phyloP scores from a whole-genome alignment of 2,888 invertebrate species.

The Imbricaverruca yamaguchii region DNA sequence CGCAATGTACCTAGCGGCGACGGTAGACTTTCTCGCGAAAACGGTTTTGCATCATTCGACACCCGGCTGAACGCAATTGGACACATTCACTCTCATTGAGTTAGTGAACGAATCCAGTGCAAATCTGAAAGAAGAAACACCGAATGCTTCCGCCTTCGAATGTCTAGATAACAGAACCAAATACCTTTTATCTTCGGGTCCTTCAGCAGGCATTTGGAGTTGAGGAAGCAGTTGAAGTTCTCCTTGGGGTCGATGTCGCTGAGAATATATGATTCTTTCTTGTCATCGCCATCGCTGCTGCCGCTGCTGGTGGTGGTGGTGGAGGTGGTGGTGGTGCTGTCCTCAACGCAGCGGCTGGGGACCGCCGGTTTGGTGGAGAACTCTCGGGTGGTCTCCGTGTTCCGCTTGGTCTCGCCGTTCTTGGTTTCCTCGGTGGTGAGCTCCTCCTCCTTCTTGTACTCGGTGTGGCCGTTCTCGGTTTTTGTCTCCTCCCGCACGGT shows the following conservation, averaged over 20 bases:
- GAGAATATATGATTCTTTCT: conserved; percentile 4
- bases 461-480: conserved; percentile 7
- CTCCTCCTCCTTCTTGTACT: conserved; percentile 19
- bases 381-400: neutral
- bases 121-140: too few relatives aligned
- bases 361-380: neutral
- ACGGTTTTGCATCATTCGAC: too few relatives aligned
- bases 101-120: too few relatives aligned
- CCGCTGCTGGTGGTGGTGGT: neutral
- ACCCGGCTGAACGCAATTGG: too few relatives aligned
- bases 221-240: neutral
- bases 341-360: neutral
- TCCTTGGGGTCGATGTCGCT: conserved; percentile 14
- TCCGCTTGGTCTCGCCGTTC: conserved; percentile 7
- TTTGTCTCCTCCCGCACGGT: neutral
- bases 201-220: neutral
- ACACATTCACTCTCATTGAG: too few relatives aligned
- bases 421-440: conserved; percentile 13
- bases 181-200: conserved; percentile 16
- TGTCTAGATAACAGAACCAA: too few relatives aligned
- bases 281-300: neutral
- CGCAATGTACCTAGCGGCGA: too few relatives aligned
- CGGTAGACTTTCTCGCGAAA: too few relatives aligned
- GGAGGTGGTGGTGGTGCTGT: neutral
- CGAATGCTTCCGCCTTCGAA: too few relatives aligned